Evolutionary conservation across 2,888 invertebrate species (phyloP).

Genomic region (Unio delphinus): DNA sequence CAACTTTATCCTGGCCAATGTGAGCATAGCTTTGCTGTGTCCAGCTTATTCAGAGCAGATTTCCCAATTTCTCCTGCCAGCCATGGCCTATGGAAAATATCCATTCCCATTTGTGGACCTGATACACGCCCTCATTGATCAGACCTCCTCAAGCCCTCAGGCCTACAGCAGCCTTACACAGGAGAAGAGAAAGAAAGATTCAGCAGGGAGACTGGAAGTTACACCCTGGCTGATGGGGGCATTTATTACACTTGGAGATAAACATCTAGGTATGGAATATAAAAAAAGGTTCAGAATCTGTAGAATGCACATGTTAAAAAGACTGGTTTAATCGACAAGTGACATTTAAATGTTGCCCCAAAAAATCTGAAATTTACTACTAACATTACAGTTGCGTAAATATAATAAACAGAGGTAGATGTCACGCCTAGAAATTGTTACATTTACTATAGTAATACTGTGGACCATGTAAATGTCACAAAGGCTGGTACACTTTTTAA

Average conservation of each 20-base stretch:
- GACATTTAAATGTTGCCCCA: too few relatives aligned
- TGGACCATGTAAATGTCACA: too few relatives aligned
- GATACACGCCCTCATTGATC: constrained; percentile 57
- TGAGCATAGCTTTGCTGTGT: constrained; percentile 62
- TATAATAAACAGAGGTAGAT: too few relatives aligned
- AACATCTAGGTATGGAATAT: constrained; percentile 77
- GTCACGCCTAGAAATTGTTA: too few relatives aligned
- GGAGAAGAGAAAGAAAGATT: constrained; percentile 10
- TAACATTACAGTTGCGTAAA: too few relatives aligned
- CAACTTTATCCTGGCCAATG: constrained; percentile 38
- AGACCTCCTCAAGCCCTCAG: constrained; percentile 23
- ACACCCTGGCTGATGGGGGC: constrained; percentile 81
- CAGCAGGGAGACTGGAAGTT: constrained; percentile 56
- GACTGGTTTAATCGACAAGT: too few relatives aligned
- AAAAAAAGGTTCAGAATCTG: too few relatives aligned
- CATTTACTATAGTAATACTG: too few relatives aligned
- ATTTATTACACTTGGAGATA: constrained; percentile 79
- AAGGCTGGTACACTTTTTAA: too few relatives aligned
- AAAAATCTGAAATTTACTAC: too few relatives aligned
- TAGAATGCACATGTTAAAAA: too few relatives aligned
- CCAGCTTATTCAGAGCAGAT: constrained; percentile 66
- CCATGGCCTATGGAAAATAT: constrained; percentile 63
- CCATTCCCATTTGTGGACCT: constrained; percentile 67
- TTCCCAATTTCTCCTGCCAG: constrained; percentile 67
- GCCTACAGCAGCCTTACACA: constrained; percentile 24